Conservation (phyloP, 2,797 vertebrate genomes). For the Galago senegalensis region DNA sequence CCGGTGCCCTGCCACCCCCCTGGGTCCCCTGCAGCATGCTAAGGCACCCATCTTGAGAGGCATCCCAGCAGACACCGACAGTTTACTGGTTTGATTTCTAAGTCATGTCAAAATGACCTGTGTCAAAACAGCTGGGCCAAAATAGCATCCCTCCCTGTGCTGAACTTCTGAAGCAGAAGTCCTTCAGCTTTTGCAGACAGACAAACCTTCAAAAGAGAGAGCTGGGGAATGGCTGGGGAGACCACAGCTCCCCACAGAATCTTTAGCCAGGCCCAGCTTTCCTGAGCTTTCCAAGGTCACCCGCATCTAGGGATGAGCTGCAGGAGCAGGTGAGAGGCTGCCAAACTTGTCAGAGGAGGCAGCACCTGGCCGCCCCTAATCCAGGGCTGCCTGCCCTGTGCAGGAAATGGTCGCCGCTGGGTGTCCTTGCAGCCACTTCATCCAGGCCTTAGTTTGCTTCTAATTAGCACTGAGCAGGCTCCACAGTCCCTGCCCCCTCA, state of each 20-base stretch:
- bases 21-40: rapidly evolving
- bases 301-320: neutral
- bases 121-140: neutral
- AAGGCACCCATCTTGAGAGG: neutral
- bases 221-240: neutral
- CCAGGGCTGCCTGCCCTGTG: conserved; percentile 51
- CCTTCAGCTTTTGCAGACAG: neutral
- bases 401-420: conserved; percentile 74
- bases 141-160: neutral
- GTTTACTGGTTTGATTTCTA: neutral
- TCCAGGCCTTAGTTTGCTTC: conserved; percentile 51
- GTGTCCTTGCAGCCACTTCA: conserved; percentile 61
- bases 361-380: conserved; percentile 72
- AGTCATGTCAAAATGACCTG: neutral
- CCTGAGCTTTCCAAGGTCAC: conserved; percentile 70
- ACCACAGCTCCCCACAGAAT: neutral
- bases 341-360: conserved; percentile 70
- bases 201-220: neutral
- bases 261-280: conserved; percentile 35
- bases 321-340: conserved; percentile 58
- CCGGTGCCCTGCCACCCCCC: rapidly evolving
- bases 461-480: conserved; percentile 58
- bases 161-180: neutral
- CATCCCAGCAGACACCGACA: neutral
- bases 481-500: conserved; percentile 50